A percentile compares a stretch with the other conserved stretches of the same genome.
Evolutionary conservation across 1,140 invertebrate genomes (phyloP).

Genomic region (Drosophila willistoni): DNA sequence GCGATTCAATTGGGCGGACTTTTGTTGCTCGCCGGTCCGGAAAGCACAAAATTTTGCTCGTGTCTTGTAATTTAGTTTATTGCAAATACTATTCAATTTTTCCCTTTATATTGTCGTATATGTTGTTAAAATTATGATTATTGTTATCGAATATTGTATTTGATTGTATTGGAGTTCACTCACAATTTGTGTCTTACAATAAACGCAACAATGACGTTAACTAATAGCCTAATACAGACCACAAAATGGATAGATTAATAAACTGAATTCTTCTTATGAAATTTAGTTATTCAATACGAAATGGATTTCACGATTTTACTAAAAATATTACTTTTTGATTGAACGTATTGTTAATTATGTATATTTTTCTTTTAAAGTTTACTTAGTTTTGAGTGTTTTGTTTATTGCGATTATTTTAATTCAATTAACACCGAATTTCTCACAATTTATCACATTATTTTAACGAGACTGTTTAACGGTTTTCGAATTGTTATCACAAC

Average conservation of each 20-base stretch:
- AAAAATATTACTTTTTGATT: neutral
- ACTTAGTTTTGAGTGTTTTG: neutral
- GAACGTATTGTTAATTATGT: neutral
- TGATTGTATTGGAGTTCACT: conserved; percentile 29
- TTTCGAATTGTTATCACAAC: neutral
- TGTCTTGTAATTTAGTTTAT: conserved; percentile 68
- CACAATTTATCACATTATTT: neutral
- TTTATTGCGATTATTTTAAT: neutral
- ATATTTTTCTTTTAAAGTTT: neutral
- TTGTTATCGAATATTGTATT: conserved; percentile 26
- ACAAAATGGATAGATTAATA: neutral
- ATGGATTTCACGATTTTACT: neutral
- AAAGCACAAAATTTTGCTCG: conserved; percentile 57
- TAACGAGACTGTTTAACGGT: neutral
- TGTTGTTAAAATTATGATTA: conserved; percentile 16
- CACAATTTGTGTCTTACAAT: neutral
- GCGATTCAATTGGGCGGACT: conserved; percentile 34
- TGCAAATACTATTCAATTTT: conserved; percentile 59
- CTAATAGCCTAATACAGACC: neutral
- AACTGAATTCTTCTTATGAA: too few relatives aligned
- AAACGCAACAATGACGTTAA: neutral
- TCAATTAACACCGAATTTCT: neutral
- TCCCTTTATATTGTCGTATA: conserved; percentile 30
- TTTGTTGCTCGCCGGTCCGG: conserved; percentile 58
- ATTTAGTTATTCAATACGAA: too few relatives aligned